phyloP scores from a whole-genome alignment of 2,113 vertebrate genomes.

The Coregonus clupeaformis region DNA sequence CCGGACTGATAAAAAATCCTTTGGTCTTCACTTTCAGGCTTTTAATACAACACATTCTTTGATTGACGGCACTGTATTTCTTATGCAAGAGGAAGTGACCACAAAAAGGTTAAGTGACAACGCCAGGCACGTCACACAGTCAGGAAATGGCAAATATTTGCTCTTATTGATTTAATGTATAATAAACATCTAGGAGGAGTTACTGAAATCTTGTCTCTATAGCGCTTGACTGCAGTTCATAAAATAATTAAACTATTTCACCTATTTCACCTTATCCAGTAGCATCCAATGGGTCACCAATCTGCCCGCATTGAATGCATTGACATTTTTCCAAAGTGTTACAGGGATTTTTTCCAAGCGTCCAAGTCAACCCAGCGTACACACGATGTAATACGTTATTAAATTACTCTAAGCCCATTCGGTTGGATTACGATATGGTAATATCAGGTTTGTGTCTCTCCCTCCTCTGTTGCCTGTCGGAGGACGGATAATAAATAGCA shows the following conservation, averaged over 20 bases:
- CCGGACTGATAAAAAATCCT: slow-evolving; percentile 53
- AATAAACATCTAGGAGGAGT: neutral
- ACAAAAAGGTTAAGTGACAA: neutral
- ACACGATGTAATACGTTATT: slow-evolving; percentile 39
- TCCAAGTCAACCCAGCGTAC: slow-evolving; percentile 23
- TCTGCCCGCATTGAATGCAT: slow-evolving; percentile 31
- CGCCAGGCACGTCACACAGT: neutral
- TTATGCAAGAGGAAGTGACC: slow-evolving; percentile 3
- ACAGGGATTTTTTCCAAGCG: slow-evolving; percentile 34
- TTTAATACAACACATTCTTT: slow-evolving; percentile 31
- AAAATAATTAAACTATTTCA: too few species aligned
- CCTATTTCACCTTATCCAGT: slow-evolving; percentile 4
- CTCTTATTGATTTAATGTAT: neutral
- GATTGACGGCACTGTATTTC: slow-evolving; percentile 19
- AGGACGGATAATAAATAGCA: slow-evolving; percentile 41
- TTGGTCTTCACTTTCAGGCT: slow-evolving; percentile 33
- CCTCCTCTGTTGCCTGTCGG: slow-evolving; percentile 23
- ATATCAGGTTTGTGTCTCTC: slow-evolving; percentile 39
- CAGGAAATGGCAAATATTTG: neutral
- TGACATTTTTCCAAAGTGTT: slow-evolving; percentile 49
- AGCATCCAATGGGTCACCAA: slow-evolving; percentile 19
- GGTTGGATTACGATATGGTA: slow-evolving; percentile 34
- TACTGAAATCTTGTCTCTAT: neutral
- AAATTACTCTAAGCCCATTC: slow-evolving; percentile 34
- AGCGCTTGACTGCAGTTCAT: too few species aligned